phyloP scores from a whole-genome alignment of 1,140 invertebrate genomes.

The Melitaea cinxia region DNA sequence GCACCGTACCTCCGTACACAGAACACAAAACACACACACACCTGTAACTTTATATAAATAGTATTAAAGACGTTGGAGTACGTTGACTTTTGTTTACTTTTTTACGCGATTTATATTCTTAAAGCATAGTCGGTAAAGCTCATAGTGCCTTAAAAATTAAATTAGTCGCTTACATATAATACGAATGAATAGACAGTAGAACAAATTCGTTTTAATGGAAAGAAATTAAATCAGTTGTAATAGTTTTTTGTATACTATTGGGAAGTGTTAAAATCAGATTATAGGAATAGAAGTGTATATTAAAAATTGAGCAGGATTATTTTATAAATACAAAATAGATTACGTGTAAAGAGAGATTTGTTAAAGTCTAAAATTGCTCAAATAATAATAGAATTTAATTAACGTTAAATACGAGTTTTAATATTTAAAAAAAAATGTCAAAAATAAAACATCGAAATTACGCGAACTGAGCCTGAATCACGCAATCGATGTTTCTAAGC shows the following conservation, averaged over 20 bases:
- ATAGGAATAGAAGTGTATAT: not conserved
- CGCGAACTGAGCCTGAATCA: too few species aligned
- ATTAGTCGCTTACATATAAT: not conserved
- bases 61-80: not conserved
- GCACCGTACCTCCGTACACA: constrained; percentile 40
- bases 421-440: too few species aligned
- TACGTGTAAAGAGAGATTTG: too few species aligned
- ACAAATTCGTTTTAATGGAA: constrained; percentile 68
- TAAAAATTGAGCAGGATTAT: too few species aligned
- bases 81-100: not conserved
- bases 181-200: constrained; percentile 42
- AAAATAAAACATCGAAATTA: too few species aligned
- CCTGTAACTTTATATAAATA: constrained; percentile 15
- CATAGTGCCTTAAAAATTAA: not conserved
- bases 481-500: too few species aligned
- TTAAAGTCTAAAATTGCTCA: too few species aligned
- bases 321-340: too few species aligned
- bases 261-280: not conserved
- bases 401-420: too few species aligned
- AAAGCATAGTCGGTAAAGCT: not conserved
- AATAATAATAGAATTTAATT: too few species aligned
- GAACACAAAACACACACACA: constrained; percentile 13
- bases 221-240: constrained; percentile 60
- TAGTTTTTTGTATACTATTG: constrained; percentile 21
- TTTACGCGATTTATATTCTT: not conserved